A percentile compares a stretch with the other conserved stretches of the same genome.
Conservation (phyloP, 2,797 vertebrate species). For the Poliocrania exsul region DNA sequence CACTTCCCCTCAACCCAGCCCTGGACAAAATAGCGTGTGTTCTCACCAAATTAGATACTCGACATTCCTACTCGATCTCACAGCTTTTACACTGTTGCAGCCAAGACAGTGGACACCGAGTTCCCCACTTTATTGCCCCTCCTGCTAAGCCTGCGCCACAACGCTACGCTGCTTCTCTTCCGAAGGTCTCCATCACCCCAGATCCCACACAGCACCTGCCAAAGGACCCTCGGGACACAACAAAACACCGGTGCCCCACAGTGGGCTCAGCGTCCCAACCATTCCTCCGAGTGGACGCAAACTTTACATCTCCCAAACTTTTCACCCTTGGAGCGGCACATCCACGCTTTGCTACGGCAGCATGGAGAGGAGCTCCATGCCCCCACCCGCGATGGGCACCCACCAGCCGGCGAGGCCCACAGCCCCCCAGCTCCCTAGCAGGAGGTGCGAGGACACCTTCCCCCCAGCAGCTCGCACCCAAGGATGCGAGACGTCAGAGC, state of each 20-base stretch:
- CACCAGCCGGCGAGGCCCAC: accelerated
- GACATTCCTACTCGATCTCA: neutral
- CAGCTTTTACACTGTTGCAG: neutral
- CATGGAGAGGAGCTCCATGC: neutral
- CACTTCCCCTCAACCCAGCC: accelerated
- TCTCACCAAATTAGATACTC: neutral
- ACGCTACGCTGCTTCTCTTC: neutral
- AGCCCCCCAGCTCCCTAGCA: neutral
- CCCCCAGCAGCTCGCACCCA: neutral
- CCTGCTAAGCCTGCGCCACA: neutral
- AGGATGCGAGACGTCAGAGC: neutral
- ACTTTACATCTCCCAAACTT: slow-evolving; percentile 10
- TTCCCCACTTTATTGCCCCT: neutral
- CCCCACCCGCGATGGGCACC: neutral
- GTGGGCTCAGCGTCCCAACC: neutral
- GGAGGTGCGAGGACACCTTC: neutral
- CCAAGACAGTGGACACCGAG: neutral
- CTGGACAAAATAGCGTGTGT: neutral
- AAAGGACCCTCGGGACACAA: neutral
- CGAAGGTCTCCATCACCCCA: neutral
- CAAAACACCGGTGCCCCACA: neutral
- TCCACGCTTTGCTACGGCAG: neutral
- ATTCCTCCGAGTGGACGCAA: neutral
- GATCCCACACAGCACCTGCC: neutral
- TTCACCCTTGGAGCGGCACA: neutral